A percentile compares a stretch with the other conserved stretches of the same genome.
Evolutionary conservation across 1,140 invertebrate genomes (phyloP).

Genomic region (Tachypleus tridentatus): DNA sequence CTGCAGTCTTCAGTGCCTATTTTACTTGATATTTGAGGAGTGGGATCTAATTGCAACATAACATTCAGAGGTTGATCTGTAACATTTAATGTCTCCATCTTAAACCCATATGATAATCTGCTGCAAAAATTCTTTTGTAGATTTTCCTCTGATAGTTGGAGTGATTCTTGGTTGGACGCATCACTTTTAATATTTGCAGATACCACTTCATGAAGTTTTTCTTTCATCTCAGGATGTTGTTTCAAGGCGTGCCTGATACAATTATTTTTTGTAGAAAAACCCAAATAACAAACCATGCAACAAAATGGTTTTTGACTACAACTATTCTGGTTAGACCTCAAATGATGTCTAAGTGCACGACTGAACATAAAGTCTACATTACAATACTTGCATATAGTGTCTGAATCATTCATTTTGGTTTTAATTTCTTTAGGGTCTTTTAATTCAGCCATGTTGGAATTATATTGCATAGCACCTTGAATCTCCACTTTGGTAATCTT

Average conservation of each 20-base stretch:
- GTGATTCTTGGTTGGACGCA: neutral
- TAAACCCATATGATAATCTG: no score
- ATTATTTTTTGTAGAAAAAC: constrained; percentile 37
- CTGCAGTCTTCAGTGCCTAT: no score
- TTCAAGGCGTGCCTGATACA: constrained; percentile 36
- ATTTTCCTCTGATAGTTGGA: neutral
- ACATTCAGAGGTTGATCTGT: no score
- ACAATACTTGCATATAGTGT: constrained; percentile 38
- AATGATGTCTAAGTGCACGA: constrained; percentile 34
- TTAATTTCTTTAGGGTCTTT: no score
- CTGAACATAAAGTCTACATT: constrained; percentile 36
- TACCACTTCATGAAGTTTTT: constrained; percentile 7
- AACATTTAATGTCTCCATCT: no score
- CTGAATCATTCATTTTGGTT: constrained; percentile 11
- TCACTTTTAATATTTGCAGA: neutral
- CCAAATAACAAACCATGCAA: constrained; percentile 31
- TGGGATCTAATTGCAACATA: no score
- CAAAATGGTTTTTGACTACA: constrained; percentile 34
- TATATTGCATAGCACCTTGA: constrained; percentile 19
- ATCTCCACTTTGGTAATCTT: constrained; percentile 49
- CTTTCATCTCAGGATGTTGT: constrained; percentile 31
- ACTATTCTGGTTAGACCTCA: constrained; percentile 31
- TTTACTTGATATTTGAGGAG: no score
- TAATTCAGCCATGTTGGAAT: constrained; percentile 16
- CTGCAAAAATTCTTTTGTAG: no score